phyloP scores from a whole-genome alignment of 2,113 vertebrate species.

The Tachuris rubrigastra region DNA sequence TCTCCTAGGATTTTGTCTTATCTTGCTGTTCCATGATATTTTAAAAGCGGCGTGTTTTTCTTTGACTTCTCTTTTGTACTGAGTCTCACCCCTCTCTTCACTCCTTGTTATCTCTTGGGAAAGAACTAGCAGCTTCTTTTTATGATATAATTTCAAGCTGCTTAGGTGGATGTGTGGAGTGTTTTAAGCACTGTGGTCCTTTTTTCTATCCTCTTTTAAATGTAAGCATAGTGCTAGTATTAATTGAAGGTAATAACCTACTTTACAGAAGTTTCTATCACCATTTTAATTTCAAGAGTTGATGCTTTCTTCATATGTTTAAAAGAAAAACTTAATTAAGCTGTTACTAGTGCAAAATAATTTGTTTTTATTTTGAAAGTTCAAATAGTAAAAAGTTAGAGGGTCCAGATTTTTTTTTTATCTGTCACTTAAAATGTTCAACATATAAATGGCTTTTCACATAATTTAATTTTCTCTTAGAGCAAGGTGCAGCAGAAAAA shows the following conservation, averaged over 20 bases:
- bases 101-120: not conserved
- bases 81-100: not conserved
- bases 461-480: not conserved
- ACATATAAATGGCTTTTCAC: not conserved
- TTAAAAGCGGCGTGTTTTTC: not conserved
- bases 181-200: not conserved
- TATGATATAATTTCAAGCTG: not conserved
- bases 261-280: not conserved
- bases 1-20: not conserved
- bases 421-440: not conserved
- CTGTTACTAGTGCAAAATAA: not conserved
- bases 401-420: not conserved
- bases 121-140: not conserved
- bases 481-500: not conserved
- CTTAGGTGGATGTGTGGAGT: not conserved
- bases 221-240: not conserved
- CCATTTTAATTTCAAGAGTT: not conserved
- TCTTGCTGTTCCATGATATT: not conserved
- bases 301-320: not conserved
- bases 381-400: not conserved
- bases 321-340: not conserved
- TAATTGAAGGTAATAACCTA: not conserved
- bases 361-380: not conserved
- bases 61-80: not conserved
- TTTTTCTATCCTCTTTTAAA: not conserved